Evolutionary conservation across 2,113 vertebrate species (phyloP), one percentile per base, ranked within the genome.

Genomic region (Paratilapia polleni): DNA sequence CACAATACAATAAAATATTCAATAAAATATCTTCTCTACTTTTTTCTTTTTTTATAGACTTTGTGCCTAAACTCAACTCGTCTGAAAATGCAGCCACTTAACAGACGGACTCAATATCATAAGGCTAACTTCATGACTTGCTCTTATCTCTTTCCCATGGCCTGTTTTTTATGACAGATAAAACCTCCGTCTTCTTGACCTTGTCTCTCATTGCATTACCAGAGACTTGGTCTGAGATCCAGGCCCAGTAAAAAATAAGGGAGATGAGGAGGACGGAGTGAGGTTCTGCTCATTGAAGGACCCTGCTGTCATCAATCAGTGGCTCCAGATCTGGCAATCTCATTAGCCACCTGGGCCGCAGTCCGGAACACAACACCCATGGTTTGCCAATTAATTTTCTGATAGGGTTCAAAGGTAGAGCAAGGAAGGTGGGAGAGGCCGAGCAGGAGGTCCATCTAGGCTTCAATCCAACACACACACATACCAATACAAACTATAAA

Each of bases 301-400:
- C 73, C 91, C 91, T 41, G 91, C 95, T 92, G 94, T 94, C 94
- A 94, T 95, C 92, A 94, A 93, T 95, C 95, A 94, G 82, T 41
- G 56, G 63, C 78, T 92, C 78, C 70, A 83, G 88, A 78, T 94
- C 96, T 96, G 96, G 95, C 82, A 93, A 93, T 94, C 91, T 93
- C 95, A 96, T 96, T 94, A 96, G 87, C 91, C 93, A 95, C 94
- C 94, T 95, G 94, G 93, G 73, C 90, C 19, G 59, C 73, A 54
- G 88, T 84, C 92, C 80, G 84, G 87, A 91, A 93, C 84, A 85
- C 78, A 79, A 93, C 92, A 93, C 94, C 92, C 81, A 66, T 43
- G 26, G 87, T 78, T 85, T 86, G 86, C 92, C 94, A 95, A 95
- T 95, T 92, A 95, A 93, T 92, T 90, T 87, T 87, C 80, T 90